A percentile compares a stretch with the other conserved stretches of the same genome.
Conservation (phyloP, 2,888 invertebrate species). For the Megamerina dolium region DNA sequence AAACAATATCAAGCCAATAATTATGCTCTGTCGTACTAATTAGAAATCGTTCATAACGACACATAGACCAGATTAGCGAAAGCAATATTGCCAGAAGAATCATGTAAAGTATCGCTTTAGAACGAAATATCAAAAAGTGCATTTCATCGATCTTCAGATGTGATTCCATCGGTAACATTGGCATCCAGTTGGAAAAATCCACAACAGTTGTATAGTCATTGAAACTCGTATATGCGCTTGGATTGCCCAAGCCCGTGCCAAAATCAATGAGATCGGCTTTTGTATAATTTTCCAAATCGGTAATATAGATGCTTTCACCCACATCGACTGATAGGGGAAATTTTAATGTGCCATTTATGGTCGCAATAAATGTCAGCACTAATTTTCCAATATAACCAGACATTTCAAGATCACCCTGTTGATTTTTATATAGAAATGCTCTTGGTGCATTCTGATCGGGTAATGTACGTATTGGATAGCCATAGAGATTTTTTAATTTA, state of each 20-base stretch:
- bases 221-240: neutral
- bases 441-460: constrained; percentile 22
- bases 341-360: constrained; percentile 24
- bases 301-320: neutral
- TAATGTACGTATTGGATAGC: neutral
- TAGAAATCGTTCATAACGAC: no score
- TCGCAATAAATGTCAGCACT: constrained; percentile 18
- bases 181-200: constrained; percentile 20
- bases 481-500: constrained; percentile 2
- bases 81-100: constrained; percentile 10
- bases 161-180: constrained; percentile 29
- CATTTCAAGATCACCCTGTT: constrained; percentile 10
- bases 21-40: no score
- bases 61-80: constrained; percentile 11
- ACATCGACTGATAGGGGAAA: no score
- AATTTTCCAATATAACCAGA: constrained; percentile 22
- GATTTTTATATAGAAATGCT: constrained; percentile 18
- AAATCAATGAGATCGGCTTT: constrained; percentile 22
- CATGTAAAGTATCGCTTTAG: constrained; percentile 1
- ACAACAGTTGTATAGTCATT: constrained; percentile 16
- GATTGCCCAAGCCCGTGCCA: neutral
- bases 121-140: constrained; percentile 12
- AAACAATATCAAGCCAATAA: neutral
- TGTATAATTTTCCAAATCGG: no score
- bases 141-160: constrained; percentile 6